phyloP scores from a whole-genome alignment of 2,888 invertebrate species.

The Hartigia nigra region DNA sequence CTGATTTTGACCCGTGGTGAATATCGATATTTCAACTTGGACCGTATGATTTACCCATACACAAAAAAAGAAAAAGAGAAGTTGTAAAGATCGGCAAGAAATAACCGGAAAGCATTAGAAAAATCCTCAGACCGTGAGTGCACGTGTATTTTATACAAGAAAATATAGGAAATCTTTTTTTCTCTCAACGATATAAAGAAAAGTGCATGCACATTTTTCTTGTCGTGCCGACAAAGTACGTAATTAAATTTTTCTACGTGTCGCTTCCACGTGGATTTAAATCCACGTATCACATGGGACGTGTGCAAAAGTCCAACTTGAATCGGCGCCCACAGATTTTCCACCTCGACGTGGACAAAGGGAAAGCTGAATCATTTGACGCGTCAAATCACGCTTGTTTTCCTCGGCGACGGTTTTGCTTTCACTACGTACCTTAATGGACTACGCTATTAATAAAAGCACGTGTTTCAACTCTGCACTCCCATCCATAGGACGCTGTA shows the following conservation, averaged over 20 bases:
- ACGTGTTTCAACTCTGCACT: neutral
- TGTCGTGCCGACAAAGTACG: neutral
- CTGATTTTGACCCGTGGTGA: constrained; percentile 41
- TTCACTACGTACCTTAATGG: neutral
- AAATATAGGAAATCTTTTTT: constrained; percentile 1
- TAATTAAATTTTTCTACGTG: neutral
- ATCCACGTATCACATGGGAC: neutral
- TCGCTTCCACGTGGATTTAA: neutral
- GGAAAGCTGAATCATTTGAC: constrained; percentile 49
- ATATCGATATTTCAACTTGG: constrained; percentile 1
- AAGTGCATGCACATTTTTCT: neutral
- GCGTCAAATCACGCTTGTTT: constrained; percentile 21
- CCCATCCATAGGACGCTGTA: neutral
- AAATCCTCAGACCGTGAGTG: neutral
- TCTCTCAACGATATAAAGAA: constrained; percentile 3
- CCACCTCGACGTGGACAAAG: constrained; percentile 39
- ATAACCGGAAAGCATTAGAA: neutral
- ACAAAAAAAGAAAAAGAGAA: neutral
- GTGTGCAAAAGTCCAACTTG: constrained; percentile 17
- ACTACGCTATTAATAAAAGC: neutral
- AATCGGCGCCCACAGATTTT: constrained; percentile 29
- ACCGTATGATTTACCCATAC: neutral
- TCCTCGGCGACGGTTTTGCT: constrained; percentile 15
- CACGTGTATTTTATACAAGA: neutral
- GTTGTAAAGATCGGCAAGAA: neutral